Percentiles rank a stretch among this genome's conserved stretches.
Evolutionary conservation across 2,797 vertebrate genomes (phyloP).

Genomic region (Microctenopoma steveboyesi): DNA sequence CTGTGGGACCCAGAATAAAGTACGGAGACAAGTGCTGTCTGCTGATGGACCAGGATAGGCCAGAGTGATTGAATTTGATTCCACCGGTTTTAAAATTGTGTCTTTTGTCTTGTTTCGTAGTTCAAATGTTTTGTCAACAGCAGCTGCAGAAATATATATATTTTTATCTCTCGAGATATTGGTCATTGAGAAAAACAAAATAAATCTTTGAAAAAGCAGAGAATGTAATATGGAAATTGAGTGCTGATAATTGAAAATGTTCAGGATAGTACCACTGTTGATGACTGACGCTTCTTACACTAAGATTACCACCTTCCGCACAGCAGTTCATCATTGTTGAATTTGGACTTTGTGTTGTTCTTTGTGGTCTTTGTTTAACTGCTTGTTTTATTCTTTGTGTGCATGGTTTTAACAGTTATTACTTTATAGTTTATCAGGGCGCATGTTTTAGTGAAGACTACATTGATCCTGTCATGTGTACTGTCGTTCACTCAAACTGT

Average conservation of each 20-base stretch:
- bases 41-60: slow-evolving; percentile 5
- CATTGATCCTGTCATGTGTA: slow-evolving; percentile 13
- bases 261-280: too few species aligned
- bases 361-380: too few species aligned
- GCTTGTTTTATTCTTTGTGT: background rate
- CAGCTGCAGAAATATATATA: background rate
- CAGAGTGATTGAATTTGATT: slow-evolving; percentile 2
- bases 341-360: too few species aligned
- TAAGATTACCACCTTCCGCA: too few species aligned
- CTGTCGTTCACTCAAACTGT: slow-evolving; percentile 9
- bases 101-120: background rate
- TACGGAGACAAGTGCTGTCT: background rate
- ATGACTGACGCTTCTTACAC: too few species aligned
- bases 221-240: too few species aligned
- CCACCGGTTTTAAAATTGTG: background rate
- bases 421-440: background rate
- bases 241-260: too few species aligned
- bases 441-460: slow-evolving; percentile 10
- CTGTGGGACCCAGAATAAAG: slow-evolving; percentile 15
- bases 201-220: too few species aligned
- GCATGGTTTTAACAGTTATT: background rate
- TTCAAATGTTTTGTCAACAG: too few species aligned
- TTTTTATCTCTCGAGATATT: background rate
- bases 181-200: too few species aligned
- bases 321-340: too few species aligned